These are phyloP conservation scores for Dendrolimus kikuchii DNA, from an alignment of 1,140 invertebrate species.

Conservation along the genomic window DNA sequence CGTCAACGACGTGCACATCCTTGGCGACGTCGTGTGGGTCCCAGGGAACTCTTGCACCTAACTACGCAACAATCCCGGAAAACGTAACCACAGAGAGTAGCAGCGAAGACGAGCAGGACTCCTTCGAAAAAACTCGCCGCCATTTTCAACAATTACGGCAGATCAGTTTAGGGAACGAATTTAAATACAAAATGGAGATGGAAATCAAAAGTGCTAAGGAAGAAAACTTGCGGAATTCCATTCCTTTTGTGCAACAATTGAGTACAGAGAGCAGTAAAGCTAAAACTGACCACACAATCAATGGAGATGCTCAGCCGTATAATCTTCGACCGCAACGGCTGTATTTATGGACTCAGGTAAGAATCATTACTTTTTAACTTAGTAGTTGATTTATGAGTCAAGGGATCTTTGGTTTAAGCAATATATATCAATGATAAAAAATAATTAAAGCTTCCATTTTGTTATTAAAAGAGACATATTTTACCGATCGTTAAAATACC, in stretches of 20 bases:
- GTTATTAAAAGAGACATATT: too few relatives aligned
- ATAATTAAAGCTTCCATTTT: too few relatives aligned
- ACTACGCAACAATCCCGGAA: slow-evolving; percentile 65
- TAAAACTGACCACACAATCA: slow-evolving; percentile 56
- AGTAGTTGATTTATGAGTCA: background rate
- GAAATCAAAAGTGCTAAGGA: slow-evolving; percentile 74
- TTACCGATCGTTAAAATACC: too few relatives aligned
- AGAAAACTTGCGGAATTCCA: slow-evolving; percentile 72
- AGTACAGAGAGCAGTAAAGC: slow-evolving; percentile 63
- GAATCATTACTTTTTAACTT: slow-evolving; percentile 1
- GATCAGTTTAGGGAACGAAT: slow-evolving; percentile 66
- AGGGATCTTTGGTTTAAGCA: background rate
- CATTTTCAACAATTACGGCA: slow-evolving; percentile 67
- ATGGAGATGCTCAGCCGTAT: slow-evolving; percentile 52
- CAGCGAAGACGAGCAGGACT: slow-evolving; percentile 62
- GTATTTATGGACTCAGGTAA: slow-evolving; percentile 70
- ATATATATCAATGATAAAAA: too few relatives aligned
- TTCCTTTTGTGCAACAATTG: slow-evolving; percentile 74
- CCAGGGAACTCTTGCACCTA: slow-evolving; percentile 71
- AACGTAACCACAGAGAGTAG: slow-evolving; percentile 56
- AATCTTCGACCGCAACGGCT: slow-evolving; percentile 72
- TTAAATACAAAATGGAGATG: slow-evolving; percentile 75
- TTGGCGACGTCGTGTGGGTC: slow-evolving; percentile 73
- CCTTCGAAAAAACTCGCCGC: slow-evolving; percentile 61
- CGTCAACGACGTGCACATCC: slow-evolving; percentile 70